A percentile compares a stretch with the other conserved stretches of the same genome.
These are phyloP conservation scores for Phragmatobia fuliginosa DNA, from an alignment of 2,888 invertebrate species.

Conservation along the genomic window DNA sequence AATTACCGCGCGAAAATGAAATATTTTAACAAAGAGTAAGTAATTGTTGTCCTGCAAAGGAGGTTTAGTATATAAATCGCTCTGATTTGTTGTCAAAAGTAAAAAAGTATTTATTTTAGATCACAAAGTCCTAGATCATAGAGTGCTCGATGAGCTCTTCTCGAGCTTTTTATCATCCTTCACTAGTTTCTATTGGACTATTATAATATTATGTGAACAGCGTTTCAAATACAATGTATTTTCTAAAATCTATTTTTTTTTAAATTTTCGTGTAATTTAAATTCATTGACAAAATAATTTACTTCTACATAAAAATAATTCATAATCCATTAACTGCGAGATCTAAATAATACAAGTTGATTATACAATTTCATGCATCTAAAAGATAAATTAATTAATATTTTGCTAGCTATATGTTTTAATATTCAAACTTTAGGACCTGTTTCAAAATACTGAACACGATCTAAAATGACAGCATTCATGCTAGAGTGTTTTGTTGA, in stretches of 20 bases:
- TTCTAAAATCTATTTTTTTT: not conserved
- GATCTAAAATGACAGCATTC: no score
- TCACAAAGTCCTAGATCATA: not conserved
- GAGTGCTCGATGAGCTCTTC: not conserved
- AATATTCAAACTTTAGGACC: not conserved
- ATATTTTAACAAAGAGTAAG: not conserved
- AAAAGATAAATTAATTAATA: not conserved
- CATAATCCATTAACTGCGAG: slow-evolving; percentile 1
- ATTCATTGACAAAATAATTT: not conserved
- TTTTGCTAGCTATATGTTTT: not conserved
- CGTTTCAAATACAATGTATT: no score
- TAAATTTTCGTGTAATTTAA: not conserved
- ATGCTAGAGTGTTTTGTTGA: no score
- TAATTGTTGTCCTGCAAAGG: not conserved
- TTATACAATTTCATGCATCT: slow-evolving; percentile 5
- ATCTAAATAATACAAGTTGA: slow-evolving; percentile 14
- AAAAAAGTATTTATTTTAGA: not conserved
- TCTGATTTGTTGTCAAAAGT: not conserved
- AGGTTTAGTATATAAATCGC: not conserved
- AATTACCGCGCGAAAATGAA: not conserved
- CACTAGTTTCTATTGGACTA: no score
- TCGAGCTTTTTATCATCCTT: not conserved
- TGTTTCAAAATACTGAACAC: not conserved
- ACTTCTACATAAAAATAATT: not conserved
- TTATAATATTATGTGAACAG: no score